A percentile compares a stretch with the other conserved stretches of the same genome.
phyloP scores from a whole-genome alignment of 1,140 invertebrate genomes.

The Drosophila tropicalis region DNA sequence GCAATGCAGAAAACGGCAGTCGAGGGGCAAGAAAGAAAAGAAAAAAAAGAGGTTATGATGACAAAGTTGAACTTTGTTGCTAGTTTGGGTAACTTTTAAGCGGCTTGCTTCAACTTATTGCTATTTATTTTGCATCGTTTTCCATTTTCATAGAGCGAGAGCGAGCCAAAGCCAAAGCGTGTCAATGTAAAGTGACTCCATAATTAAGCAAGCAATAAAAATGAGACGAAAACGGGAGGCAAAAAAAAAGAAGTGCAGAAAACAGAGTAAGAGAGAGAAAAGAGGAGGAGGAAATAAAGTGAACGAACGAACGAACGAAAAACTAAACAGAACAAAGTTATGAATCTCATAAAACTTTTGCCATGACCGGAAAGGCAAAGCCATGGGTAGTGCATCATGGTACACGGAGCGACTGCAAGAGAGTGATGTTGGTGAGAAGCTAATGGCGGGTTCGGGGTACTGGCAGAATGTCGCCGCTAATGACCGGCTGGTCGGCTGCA shows the following conservation, averaged over 20 bases:
- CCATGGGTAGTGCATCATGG: conserved; percentile 14
- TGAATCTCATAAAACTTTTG: conserved; percentile 62
- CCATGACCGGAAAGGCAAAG: conserved; percentile 47
- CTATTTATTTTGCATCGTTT: conserved; percentile 76
- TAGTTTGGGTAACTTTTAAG: conserved; percentile 73
- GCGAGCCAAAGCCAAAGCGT: conserved; percentile 38
- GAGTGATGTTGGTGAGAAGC: neutral
- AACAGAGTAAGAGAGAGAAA: conserved; percentile 16
- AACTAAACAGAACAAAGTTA: conserved; percentile 49
- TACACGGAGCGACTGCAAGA: conserved; percentile 14
- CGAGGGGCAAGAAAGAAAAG: conserved; percentile 34
- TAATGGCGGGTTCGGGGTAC: conserved; percentile 5
- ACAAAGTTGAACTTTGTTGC: conserved; percentile 72
- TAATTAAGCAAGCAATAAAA: conserved; percentile 75
- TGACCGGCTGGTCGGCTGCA: conserved; percentile 42
- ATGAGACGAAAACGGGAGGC: conserved; percentile 47
- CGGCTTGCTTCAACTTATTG: conserved; percentile 72
- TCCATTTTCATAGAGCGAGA: conserved; percentile 36
- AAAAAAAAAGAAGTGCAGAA: conserved; percentile 33
- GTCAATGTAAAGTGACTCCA: conserved; percentile 76
- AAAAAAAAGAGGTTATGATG: conserved; percentile 65
- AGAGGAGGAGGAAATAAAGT: conserved; percentile 14
- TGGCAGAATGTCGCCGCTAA: conserved; percentile 61
- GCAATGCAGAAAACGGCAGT: conserved; percentile 3
- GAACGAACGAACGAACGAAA: conserved; percentile 30